Percentiles rank a stretch among this genome's conserved stretches.
These are phyloP conservation scores for Listronotus oregonensis DNA, from an alignment of 1,140 invertebrate species.

Conservation along the genomic window DNA sequence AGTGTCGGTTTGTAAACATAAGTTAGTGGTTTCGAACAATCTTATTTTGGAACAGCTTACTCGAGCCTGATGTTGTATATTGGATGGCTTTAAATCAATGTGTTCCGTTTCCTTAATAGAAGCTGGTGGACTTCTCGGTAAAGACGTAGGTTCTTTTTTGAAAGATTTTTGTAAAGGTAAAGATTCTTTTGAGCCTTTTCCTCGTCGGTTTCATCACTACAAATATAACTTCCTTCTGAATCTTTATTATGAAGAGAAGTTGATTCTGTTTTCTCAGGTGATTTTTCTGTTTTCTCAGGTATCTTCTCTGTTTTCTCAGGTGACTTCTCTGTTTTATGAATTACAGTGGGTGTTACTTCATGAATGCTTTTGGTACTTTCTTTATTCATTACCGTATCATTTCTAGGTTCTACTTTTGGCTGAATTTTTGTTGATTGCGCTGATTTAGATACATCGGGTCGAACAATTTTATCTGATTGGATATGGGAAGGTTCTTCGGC, in stretches of 20 bases:
- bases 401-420: too few species aligned
- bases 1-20: conserved; percentile 32
- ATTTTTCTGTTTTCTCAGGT: neutral
- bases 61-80: neutral
- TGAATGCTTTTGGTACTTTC: too few species aligned
- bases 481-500: neutral
- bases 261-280: conserved; percentile 9
- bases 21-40: conserved; percentile 33
- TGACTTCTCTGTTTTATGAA: too few species aligned
- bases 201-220: conserved; percentile 13
- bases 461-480: neutral
- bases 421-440: neutral
- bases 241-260: conserved; percentile 20
- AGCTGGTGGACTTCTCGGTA: too few species aligned
- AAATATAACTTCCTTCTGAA: conserved; percentile 12
- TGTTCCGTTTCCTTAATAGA: too few species aligned
- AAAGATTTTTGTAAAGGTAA: too few species aligned
- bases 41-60: conserved; percentile 24
- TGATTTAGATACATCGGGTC: neutral
- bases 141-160: too few species aligned
- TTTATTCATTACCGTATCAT: too few species aligned
- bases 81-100: neutral
- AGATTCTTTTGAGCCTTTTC: neutral
- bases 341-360: too few species aligned
- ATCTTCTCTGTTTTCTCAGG: neutral